Conservation (phyloP, 1,140 invertebrate species). For the Aphaenogaster rudis region DNA sequence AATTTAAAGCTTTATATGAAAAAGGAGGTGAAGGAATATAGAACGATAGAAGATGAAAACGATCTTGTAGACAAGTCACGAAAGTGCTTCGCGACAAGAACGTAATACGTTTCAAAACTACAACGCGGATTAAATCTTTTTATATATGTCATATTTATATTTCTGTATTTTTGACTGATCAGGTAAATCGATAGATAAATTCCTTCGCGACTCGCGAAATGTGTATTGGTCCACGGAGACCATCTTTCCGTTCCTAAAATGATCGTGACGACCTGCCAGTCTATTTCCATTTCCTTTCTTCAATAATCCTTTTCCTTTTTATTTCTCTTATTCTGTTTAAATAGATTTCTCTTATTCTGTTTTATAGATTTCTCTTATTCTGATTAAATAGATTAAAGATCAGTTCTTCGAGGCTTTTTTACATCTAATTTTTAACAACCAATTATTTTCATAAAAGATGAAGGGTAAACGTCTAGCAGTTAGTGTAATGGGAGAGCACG, state of each 20-base stretch:
- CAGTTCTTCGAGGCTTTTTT: background rate
- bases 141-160: background rate
- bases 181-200: background rate
- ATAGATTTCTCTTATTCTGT: background rate
- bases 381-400: constrained; percentile 10
- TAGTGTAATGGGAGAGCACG: background rate
- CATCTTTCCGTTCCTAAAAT: constrained; percentile 19
- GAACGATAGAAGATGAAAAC: background rate
- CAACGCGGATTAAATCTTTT: background rate
- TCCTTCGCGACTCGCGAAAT: background rate
- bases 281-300: background rate
- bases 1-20: background rate
- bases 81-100: background rate
- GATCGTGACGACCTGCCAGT: constrained; percentile 52
- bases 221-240: constrained; percentile 56
- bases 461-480: background rate
- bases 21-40: background rate
- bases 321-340: constrained; percentile 1
- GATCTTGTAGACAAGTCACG: background rate
- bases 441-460: constrained; percentile 27
- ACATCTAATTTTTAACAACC: constrained; percentile 29
- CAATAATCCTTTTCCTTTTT: constrained; percentile 30
- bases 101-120: background rate
- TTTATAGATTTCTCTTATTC: background rate
- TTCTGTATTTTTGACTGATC: background rate